phyloP scores from a whole-genome alignment of 2,797 vertebrate genomes.

The Argya squamiceps region DNA sequence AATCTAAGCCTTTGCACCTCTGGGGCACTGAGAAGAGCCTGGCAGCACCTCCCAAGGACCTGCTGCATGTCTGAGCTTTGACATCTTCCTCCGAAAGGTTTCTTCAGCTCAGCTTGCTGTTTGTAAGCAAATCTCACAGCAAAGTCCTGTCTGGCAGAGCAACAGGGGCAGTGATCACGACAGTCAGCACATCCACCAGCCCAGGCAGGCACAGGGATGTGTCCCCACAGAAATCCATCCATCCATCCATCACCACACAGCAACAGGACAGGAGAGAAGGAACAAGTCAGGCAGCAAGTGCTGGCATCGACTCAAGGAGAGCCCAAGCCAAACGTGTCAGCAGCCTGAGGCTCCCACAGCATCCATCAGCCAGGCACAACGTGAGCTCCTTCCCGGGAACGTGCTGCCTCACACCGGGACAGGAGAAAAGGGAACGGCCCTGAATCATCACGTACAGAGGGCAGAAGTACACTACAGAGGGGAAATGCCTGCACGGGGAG shows the following conservation, averaged over 20 bases:
- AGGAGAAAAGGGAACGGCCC: background rate
- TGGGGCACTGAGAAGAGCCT: background rate
- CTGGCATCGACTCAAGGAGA: accelerated
- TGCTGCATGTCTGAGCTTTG: background rate
- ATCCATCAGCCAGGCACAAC: background rate
- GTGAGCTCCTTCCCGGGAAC: background rate
- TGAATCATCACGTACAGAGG: accelerated
- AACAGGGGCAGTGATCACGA: accelerated
- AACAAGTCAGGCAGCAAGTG: background rate
- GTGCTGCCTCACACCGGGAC: accelerated
- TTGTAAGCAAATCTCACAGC: background rate
- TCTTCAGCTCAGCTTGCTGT: background rate
- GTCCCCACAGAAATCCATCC: background rate
- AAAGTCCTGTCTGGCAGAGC: background rate
- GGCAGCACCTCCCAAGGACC: background rate
- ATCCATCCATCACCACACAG: background rate
- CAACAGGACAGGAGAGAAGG: background rate
- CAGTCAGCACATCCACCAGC: background rate
- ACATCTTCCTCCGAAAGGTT: background rate
- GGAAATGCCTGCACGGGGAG: background rate
- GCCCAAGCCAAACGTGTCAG: accelerated
- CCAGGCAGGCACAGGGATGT: background rate
- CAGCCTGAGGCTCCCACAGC: accelerated
- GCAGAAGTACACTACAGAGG: accelerated
- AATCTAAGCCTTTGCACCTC: background rate